Percentiles rank a stretch among this genome's conserved stretches.
phyloP scores from a whole-genome alignment of 1,140 invertebrate genomes.

The Lepidurus apus region DNA sequence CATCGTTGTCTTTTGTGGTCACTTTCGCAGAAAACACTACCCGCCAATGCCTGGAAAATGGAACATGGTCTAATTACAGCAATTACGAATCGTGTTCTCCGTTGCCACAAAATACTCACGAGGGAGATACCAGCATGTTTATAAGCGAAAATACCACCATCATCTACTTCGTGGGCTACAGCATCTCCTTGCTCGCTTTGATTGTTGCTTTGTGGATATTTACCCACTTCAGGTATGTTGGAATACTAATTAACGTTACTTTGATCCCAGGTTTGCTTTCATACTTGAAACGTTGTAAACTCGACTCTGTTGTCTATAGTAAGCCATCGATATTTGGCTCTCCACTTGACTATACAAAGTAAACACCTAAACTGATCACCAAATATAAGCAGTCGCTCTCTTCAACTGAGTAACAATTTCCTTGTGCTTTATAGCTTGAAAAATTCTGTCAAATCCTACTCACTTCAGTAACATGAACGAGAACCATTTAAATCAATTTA shows the following conservation, averaged over 20 bases:
- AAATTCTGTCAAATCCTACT: too few species aligned
- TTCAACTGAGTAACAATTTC: too few species aligned
- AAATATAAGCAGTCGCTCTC: too few species aligned
- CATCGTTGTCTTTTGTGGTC: too few species aligned
- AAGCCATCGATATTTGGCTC: not conserved
- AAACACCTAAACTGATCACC: too few species aligned
- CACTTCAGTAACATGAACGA: too few species aligned
- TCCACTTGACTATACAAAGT: not conserved
- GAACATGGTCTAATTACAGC: conserved; percentile 61
- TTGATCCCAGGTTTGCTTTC: not conserved
- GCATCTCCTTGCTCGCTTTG: conserved; percentile 67
- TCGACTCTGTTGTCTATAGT: not conserved
- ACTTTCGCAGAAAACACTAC: conserved; percentile 64
- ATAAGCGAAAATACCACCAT: conserved; percentile 49
- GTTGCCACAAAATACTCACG: conserved; percentile 35
- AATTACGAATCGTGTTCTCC: conserved; percentile 58
- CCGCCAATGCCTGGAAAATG: conserved; percentile 58
- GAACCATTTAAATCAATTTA: too few species aligned
- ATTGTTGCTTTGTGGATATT: conserved; percentile 70
- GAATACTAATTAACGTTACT: not conserved
- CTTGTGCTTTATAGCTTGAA: too few species aligned
- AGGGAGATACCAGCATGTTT: conserved; percentile 30
- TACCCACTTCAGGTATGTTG: conserved; percentile 73
- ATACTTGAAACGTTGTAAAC: not conserved
- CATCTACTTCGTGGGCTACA: conserved; percentile 70